phyloP scores from a whole-genome alignment of 2,888 invertebrate species.

The Muschampia plurimacula region DNA sequence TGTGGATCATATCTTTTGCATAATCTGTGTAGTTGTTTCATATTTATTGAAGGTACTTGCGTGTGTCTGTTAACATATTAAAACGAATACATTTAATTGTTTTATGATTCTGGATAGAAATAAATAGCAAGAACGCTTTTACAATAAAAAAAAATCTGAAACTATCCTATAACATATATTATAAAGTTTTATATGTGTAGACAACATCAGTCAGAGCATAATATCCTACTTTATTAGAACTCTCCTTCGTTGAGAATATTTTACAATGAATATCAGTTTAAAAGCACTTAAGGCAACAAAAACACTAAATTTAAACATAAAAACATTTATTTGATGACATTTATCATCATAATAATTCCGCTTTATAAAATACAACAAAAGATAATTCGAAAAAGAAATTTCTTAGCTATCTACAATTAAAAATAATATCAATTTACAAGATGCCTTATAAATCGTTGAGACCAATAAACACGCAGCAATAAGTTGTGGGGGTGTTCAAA shows the following conservation, averaged over 20 bases:
- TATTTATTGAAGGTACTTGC: conserved; percentile 18
- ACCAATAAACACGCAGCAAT: conserved; percentile 31
- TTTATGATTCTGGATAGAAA: not conserved
- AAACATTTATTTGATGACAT: no score
- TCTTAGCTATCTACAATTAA: not conserved
- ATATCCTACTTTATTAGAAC: no score
- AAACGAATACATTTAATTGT: not conserved
- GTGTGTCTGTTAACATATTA: not conserved
- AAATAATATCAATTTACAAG: conserved; percentile 11
- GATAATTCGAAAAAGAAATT: not conserved
- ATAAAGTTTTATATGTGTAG: no score
- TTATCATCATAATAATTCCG: no score
- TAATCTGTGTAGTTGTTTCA: not conserved
- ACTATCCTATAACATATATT: no score
- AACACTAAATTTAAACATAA: no score
- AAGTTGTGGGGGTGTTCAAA: not conserved
- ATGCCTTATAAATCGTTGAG: conserved; percentile 28
- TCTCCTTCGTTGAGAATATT: no score
- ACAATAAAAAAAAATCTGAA: no score
- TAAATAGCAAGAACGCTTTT: not conserved
- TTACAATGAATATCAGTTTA: no score
- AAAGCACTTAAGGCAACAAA: no score
- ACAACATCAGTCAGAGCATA: no score
- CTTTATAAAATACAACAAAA: no score
- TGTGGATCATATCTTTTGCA: conserved; percentile 37